These are phyloP conservation scores for Guaruba guarouba DNA, from an alignment of 2,113 vertebrate species.

Conservation along the genomic window DNA sequence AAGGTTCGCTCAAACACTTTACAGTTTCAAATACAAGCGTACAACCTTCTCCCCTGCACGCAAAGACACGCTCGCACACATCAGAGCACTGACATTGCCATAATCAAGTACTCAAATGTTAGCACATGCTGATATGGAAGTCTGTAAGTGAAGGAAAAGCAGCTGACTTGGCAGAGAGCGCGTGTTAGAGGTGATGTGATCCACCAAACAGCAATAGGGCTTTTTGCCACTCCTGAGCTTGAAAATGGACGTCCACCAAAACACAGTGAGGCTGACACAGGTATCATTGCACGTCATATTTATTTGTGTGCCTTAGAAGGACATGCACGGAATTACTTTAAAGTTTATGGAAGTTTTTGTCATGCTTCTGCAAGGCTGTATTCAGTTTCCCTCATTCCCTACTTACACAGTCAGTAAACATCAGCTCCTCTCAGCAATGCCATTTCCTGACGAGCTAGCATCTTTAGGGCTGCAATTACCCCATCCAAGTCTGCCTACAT, in stretches of 20 bases:
- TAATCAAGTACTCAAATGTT: not conserved
- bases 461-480: slow-evolving; percentile 15
- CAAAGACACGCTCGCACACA: not conserved
- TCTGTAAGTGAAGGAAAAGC: not conserved
- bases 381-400: not conserved
- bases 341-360: not conserved
- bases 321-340: not conserved
- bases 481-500: not conserved
- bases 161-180: not conserved
- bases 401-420: not conserved
- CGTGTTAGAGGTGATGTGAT: not conserved
- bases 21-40: not conserved
- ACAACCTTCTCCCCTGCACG: rapidly evolving
- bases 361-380: not conserved
- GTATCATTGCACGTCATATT: not conserved
- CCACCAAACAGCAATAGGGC: not conserved
- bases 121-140: not conserved
- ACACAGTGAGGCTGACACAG: rapidly evolving
- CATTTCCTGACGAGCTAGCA: not conserved
- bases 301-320: not conserved
- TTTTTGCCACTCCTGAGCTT: not conserved
- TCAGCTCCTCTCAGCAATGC: not conserved
- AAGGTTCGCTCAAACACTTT: not conserved
- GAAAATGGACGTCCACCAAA: not conserved
- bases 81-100: not conserved